Percentiles rank a stretch among this genome's conserved stretches.
phyloP scores from a whole-genome alignment of 2,113 vertebrate genomes.

The Pluvianellus socialis region DNA sequence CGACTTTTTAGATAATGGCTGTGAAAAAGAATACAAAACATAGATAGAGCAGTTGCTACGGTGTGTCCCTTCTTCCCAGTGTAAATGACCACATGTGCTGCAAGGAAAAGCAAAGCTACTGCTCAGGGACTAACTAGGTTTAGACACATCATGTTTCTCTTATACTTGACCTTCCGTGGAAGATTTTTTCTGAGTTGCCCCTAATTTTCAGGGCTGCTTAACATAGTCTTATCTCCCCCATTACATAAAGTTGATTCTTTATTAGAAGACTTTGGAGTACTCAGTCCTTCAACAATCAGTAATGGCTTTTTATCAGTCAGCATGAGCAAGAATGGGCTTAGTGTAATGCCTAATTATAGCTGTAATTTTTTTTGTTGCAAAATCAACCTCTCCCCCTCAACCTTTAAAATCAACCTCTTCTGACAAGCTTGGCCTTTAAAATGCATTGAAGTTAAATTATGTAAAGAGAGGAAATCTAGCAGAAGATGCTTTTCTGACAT shows the following conservation, averaged over 20 bases:
- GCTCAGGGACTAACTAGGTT: neutral
- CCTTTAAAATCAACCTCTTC: conserved; percentile 4
- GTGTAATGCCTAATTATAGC: neutral
- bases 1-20: neutral
- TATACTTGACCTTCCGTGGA: neutral
- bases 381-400: neutral
- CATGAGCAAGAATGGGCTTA: neutral
- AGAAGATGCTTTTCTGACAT: neutral
- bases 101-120: neutral
- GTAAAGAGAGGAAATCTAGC: conserved; percentile 6
- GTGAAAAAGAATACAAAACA: neutral
- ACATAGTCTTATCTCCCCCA: neutral
- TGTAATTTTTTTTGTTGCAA: neutral
- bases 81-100: neutral
- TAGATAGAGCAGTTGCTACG: neutral
- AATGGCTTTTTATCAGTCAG: neutral
- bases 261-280: neutral
- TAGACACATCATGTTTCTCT: neutral
- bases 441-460: conserved; percentile 7
- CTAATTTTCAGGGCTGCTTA: neutral
- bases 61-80: neutral
- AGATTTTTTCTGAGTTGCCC: neutral
- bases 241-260: neutral
- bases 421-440: conserved; percentile 21
- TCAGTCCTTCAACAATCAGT: neutral